A percentile compares a stretch with the other conserved stretches of the same genome.
Evolutionary conservation across 2,113 vertebrate genomes (phyloP).

Genomic region (Sylvietta virens): DNA sequence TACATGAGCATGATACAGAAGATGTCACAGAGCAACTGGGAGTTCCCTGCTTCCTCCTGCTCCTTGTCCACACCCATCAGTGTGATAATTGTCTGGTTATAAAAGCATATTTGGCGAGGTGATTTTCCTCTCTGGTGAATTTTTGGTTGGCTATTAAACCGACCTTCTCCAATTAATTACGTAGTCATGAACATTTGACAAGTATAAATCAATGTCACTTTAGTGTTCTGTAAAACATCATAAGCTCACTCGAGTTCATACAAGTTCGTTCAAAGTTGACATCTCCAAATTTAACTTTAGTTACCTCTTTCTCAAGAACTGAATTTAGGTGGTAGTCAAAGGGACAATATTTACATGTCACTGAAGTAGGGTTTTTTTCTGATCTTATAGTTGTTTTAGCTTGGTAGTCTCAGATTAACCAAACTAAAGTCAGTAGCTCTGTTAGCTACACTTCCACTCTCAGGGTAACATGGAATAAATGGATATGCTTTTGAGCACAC

Average conservation of each 20-base stretch:
- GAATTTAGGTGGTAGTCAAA: neutral
- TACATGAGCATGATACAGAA: neutral
- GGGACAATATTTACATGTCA: neutral
- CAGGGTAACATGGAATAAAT: neutral
- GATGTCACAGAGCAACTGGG: neutral
- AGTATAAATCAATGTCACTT: neutral
- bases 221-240: conserved; percentile 5
- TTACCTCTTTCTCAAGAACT: neutral
- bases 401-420: neutral
- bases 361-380: neutral
- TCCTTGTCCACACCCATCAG: conserved; percentile 16
- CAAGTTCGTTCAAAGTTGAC: neutral
- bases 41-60: conserved; percentile 12
- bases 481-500: neutral
- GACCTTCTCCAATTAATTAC: neutral
- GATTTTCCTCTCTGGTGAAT: conserved; percentile 24
- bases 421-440: neutral
- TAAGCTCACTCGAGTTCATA: neutral
- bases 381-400: neutral
- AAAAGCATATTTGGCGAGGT: conserved; percentile 41
- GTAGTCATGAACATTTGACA: neutral
- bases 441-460: neutral
- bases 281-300: neutral
- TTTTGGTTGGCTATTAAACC: neutral
- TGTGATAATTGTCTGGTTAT: neutral